Evolutionary conservation across 35 echinoderm and acorn worm species (phyloP), one percentile per base, ranked within the genome.

Genomic region (Amphiura filiformis): DNA sequence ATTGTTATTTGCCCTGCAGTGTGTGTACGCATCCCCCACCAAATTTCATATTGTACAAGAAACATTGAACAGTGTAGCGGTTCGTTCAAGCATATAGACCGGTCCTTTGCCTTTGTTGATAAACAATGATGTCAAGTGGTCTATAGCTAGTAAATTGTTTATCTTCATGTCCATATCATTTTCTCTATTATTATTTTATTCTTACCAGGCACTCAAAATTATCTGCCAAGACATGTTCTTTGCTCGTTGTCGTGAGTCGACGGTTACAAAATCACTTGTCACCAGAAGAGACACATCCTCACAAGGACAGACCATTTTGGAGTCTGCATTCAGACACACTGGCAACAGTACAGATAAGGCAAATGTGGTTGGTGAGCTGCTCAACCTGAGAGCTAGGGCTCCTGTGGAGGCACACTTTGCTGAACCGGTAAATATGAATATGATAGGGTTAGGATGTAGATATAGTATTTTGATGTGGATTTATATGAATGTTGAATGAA

Each of bases 171-270:
- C n/a, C n/a, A n/a, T n/a, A n/a, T n/a, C n/a, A n/a, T n/a, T n/a
- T n/a, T n/a, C n/a, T n/a, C 34, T 44, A 30, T 47, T 14, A 34
- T 61, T 34, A 26, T n/a, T 34, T 26, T 83, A 44, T 37, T 78
- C 26, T 40, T 31, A 42, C 44, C 79, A 97, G 95, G 86, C 88
- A 7, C 94, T 97, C 82, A 94, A 91, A 23, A 86, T 94, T 30
- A 88, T 97, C 22, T 97, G 95, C 35, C 95, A 97, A 56, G 95
- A 97, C 80, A 97, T 97, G 95, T 97, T 97, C 95, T 97, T 97
- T 41, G 86, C 95, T 9, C 81, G 95, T 31, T 94, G 92, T 31
- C 89, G 93, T 20, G 57, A 79, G 15, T 87, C 95, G 0, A 80
- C 86, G 26, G 49, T 77, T 23, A 57, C 95, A 20, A 83, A 52